Conservation (phyloP, 2,888 invertebrate genomes). For the Xestia c-nigrum region DNA sequence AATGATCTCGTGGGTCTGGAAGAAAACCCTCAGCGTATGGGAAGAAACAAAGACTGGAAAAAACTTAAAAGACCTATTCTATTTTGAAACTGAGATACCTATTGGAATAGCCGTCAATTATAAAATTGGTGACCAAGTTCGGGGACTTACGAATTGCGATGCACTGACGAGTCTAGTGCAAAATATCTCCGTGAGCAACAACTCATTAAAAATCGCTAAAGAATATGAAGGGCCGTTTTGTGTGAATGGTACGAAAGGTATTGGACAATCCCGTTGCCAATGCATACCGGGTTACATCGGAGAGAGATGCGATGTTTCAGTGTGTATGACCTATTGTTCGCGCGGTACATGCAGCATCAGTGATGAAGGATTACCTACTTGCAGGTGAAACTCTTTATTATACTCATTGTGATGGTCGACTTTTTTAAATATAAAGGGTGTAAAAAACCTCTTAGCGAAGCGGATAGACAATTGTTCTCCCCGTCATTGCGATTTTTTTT, state of each 20-base stretch:
- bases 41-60: neutral
- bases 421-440: neutral
- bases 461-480: no score
- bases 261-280: neutral
- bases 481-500: no score
- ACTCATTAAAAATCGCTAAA: neutral
- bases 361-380: neutral
- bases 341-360: neutral
- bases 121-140: conserved; percentile 6
- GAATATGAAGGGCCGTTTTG: neutral
- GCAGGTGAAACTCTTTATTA: conserved; percentile 6
- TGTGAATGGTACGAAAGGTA: neutral
- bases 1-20: neutral
- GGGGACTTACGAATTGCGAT: neutral
- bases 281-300: neutral
- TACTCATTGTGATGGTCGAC: neutral
- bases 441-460: no score
- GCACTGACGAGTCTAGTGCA: neutral
- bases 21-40: accelerated
- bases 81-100: neutral
- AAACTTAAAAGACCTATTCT: accelerated
- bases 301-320: conserved; percentile 1
- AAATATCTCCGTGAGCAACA: neutral
- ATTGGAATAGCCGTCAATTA: neutral
- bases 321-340: conserved; percentile 4